These are phyloP conservation scores for Cyclophora albipunctata DNA, from an alignment of 2,888 invertebrate species.

Conservation along the genomic window DNA sequence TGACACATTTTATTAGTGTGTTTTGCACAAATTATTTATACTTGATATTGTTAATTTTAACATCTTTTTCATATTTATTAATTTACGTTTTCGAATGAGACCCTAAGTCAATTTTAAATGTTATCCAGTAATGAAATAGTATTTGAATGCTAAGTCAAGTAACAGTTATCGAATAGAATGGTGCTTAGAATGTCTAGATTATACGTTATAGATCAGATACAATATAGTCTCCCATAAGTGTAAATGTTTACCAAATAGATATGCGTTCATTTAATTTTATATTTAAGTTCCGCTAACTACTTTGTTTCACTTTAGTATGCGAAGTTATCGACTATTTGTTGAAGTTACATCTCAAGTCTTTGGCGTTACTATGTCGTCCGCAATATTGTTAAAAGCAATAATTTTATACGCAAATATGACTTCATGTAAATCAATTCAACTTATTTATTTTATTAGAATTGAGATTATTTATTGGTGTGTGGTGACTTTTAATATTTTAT, in stretches of 20 bases:
- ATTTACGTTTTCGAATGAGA: slow-evolving; percentile 51
- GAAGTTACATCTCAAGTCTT: not conserved
- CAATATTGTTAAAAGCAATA: slow-evolving; percentile 43
- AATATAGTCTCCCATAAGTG: slow-evolving; percentile 42
- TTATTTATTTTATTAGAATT: slow-evolving; percentile 62
- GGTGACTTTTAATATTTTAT: slow-evolving; percentile 63
- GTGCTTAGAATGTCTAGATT: slow-evolving; percentile 72
- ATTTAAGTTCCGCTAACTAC: slow-evolving; percentile 22
- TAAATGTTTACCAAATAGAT: slow-evolving; percentile 39
- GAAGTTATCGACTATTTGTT: not conserved
- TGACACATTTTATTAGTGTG: slow-evolving; percentile 57
- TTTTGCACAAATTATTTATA: slow-evolving; percentile 64
- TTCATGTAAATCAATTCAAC: slow-evolving; percentile 38
- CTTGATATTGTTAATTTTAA: slow-evolving; percentile 49
- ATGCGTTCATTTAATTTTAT: slow-evolving; percentile 36
- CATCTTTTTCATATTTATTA: slow-evolving; percentile 41
- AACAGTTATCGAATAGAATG: slow-evolving; percentile 74
- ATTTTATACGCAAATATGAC: slow-evolving; percentile 29
- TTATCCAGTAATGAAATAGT: slow-evolving; percentile 59
- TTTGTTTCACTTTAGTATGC: slow-evolving; percentile 27
- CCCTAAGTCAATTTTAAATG: slow-evolving; percentile 61
- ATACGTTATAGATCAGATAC: slow-evolving; percentile 46
- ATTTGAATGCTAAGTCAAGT: slow-evolving; percentile 67
- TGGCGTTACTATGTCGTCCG: slow-evolving; percentile 28
- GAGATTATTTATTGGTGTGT: slow-evolving; percentile 71